Base-by-base conservation (phyloP, 1,140 invertebrate species). In the Nebria ingens region DNA sequence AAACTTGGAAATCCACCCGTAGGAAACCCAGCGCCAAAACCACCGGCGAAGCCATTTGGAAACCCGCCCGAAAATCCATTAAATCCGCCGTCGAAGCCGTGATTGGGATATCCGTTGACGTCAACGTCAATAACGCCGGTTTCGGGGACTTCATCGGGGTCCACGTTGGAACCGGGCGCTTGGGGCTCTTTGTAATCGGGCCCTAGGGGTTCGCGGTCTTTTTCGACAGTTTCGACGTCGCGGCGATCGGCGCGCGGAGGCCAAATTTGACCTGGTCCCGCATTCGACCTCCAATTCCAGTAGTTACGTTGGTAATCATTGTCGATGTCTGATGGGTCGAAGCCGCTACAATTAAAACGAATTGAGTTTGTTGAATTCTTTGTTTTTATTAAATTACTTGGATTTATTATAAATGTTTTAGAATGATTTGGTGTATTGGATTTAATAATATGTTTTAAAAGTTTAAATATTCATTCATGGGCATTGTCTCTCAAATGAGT, bases 141-240 rank as follows among this genome's bases (percentile, higher is more conserved):
- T 23, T 59, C 57, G 57, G 49, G 56, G 45, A 54, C 61, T 13
- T 22, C 22, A 55, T 51, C 13, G 56, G 56, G 19, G 56, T 58
- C 15, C 54, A 52, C 1, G 49, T 29, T 1, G 61, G 55, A 40
- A 58, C 61, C 58, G 4, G 67, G 67, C 52, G 68, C 67, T 59
- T 62, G 57, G 4, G 67, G 67, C 52, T 69, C 67, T 58, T 63
- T 63, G 51, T 65, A 69, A 57, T 67, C 64, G 1, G 66, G 65
- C 2, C 51, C 59, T 13, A 69, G 53, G 22, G 64, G 66, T 61
- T 69, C 67, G 0, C 67, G 40, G 17, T 45, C 40, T 17, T 45
- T 45, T 3, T 9, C 4, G 3, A 17, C 3, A 4, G 17, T 17
- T 45, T 45, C 40, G 40, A 17, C 17, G 15, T 45, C 40, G 4